These are phyloP conservation scores for Isichthys henryi DNA, from an alignment of 2,113 vertebrate species.

Conservation along the genomic window DNA sequence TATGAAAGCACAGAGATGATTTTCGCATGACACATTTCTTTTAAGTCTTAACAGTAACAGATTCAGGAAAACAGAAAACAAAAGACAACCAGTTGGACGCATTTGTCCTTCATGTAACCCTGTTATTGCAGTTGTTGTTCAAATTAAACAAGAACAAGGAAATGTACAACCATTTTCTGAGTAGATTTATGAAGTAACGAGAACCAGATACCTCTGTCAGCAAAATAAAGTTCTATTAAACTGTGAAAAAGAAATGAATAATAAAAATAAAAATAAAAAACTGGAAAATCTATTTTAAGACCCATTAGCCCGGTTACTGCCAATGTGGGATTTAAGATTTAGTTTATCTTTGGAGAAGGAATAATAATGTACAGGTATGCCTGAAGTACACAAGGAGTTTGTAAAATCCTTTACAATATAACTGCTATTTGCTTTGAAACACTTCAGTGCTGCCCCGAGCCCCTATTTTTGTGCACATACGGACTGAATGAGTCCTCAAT, in stretches of 20 bases:
- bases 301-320: background rate
- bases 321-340: background rate
- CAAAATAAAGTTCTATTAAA: background rate
- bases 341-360: background rate
- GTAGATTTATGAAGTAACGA: background rate
- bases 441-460: background rate
- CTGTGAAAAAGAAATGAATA: background rate
- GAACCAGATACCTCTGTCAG: background rate
- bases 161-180: background rate
- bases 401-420: background rate
- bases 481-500: background rate
- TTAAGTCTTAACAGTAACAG: background rate
- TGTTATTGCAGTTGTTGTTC: background rate
- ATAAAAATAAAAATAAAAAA: background rate
- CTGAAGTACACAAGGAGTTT: background rate
- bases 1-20: background rate
- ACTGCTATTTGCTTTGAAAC: background rate
- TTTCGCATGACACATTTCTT: background rate
- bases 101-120: background rate
- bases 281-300: background rate
- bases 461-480: background rate
- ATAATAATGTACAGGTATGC: background rate
- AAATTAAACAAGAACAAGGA: background rate
- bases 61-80: background rate
- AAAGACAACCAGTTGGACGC: background rate